A percentile compares a stretch with the other conserved stretches of the same genome.
These are phyloP conservation scores for Apis laboriosa DNA, from an alignment of 1,140 invertebrate genomes.

Conservation along the genomic window DNA sequence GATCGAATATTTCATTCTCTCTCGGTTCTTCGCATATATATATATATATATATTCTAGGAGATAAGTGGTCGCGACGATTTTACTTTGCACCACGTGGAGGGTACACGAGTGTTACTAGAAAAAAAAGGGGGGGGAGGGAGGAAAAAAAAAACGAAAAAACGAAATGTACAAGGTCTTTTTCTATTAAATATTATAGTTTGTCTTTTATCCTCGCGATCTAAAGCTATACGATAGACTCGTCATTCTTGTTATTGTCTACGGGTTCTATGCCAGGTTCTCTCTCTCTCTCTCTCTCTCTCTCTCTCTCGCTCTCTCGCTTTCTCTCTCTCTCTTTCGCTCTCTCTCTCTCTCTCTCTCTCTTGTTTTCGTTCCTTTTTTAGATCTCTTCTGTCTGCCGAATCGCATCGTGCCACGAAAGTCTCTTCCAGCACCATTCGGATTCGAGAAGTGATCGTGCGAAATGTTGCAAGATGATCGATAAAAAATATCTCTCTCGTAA, in stretches of 20 bases:
- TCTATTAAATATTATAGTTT: constrained; percentile 75
- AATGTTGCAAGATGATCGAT: neutral
- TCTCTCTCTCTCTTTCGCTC: neutral
- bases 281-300: neutral
- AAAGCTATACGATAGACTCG: constrained; percentile 70
- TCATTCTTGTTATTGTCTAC: constrained; percentile 59
- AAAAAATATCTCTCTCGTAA: constrained; percentile 32
- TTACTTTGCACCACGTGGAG: constrained; percentile 49
- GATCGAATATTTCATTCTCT: neutral
- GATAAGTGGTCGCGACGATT: constrained; percentile 38
- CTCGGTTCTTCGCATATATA: constrained; percentile 18
- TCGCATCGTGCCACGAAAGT: too few relatives aligned
- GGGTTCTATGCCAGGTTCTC: constrained; percentile 36
- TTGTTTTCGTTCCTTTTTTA: too few relatives aligned
- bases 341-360: too few relatives aligned
- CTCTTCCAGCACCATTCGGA: neutral
- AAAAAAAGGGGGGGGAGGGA: constrained; percentile 22
- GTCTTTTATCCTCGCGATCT: constrained; percentile 71
- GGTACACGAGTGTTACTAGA: constrained; percentile 57
- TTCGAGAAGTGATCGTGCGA: neutral
- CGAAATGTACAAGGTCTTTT: constrained; percentile 58
- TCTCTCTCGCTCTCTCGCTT: neutral
- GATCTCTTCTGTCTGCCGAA: too few relatives aligned
- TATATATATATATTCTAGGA: constrained; percentile 50
- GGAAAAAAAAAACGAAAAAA: constrained; percentile 31